phyloP scores from a whole-genome alignment of 2,113 vertebrate genomes.

The Turdus rufiventris region DNA sequence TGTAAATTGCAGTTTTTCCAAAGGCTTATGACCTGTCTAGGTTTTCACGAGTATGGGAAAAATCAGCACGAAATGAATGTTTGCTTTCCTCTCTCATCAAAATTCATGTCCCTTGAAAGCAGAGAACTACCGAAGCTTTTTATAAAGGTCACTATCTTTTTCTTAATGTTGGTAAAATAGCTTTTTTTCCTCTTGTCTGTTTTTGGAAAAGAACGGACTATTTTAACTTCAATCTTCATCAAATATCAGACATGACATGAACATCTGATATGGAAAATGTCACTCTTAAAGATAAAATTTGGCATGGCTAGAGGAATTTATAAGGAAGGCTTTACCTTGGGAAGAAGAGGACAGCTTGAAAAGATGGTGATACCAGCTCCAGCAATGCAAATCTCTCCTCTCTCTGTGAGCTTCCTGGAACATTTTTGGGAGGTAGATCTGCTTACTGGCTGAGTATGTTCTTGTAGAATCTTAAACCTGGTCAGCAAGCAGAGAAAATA shows the following conservation, averaged over 20 bases:
- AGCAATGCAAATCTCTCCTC: background rate
- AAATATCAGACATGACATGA: background rate
- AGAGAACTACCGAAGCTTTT: background rate
- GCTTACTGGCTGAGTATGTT: background rate
- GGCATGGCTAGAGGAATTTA: background rate
- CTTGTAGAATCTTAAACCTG: background rate
- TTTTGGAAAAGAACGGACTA: background rate
- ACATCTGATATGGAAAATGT: background rate
- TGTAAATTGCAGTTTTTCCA: constrained; percentile 10
- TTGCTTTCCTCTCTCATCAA: background rate
- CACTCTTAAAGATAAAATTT: background rate
- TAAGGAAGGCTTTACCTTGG: background rate
- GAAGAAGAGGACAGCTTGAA: background rate
- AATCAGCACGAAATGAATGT: constrained; percentile 1
- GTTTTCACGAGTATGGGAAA: background rate
- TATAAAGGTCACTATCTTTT: background rate
- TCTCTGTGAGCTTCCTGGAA: background rate
- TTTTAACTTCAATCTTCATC: background rate
- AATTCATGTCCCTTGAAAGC: constrained; percentile 42
- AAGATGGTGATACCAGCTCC: background rate
- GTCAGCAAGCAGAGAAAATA: background rate
- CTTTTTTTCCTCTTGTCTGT: background rate
- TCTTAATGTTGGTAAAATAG: background rate
- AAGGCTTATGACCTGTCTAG: background rate
- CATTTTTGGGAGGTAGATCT: background rate